Base-by-base conservation (phyloP, 2,888 invertebrate genomes). In the Cyaniris semiargus region DNA sequence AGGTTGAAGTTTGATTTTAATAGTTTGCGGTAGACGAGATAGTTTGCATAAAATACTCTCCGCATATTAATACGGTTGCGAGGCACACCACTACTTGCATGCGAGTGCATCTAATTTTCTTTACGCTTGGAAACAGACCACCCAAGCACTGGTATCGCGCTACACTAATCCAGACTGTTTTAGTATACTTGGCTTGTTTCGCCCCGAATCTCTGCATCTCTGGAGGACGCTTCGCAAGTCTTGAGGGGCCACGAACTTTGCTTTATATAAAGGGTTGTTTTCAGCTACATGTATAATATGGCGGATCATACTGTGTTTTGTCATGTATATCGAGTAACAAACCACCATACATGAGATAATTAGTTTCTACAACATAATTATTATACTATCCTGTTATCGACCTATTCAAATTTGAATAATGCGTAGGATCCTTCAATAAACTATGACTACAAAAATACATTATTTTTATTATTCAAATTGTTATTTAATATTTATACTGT, bases 1-100 rank as follows among this genome's bases (percentile, higher is more conserved):
- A 74, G 74, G 48, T 74, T 7, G 48, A 53, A 74, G 48, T 74
- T 74, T 66, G 66, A 66, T 66, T 66, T 66, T 66, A 66, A 66
- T 66, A 66, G 66, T 66, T 66, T 66, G 66, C 18, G 66, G 66
- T 15, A 23, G 23, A 23, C 23, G 60, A 23, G 66, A 66, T 18
- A 66, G 13, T 66, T 66, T 27, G 66, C 15, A 27, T 27, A 66
- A 66, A 66, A 60, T 23, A 66, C 27, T 66, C 23, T 23, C 60
- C 10, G 60, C n/a, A 58, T 58, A 58, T 58, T n/a, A 60, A 60
- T 60, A 10, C 60, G 23, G 44, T 23, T 21, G 53, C 53, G 18
- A 53, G 53, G 53, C 44, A 44, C 44, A 44, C 44, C 44, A 44
- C 44, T 53, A 53, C 15, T 66, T 15, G 66, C 66, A 31, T 66